A percentile compares a stretch with the other conserved stretches of the same genome.
Conservation (phyloP, 2,888 invertebrate species). For the Torymus tubicola region DNA sequence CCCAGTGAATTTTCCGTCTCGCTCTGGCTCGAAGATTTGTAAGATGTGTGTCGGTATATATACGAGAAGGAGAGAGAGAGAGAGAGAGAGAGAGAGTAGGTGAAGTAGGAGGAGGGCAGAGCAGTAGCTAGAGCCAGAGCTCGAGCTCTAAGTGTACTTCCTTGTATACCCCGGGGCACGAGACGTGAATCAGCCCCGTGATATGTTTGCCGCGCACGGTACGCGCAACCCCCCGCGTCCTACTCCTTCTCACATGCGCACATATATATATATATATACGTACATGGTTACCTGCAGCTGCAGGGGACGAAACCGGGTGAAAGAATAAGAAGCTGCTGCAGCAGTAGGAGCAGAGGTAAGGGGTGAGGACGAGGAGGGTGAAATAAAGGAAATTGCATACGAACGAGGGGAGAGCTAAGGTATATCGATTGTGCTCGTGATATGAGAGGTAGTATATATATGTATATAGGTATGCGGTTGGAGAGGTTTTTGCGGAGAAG, state of each 20-base stretch:
- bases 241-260: background rate
- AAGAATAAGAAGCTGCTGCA: background rate
- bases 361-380: too few relatives aligned
- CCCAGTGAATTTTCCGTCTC: background rate
- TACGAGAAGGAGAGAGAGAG: too few relatives aligned
- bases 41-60: too few relatives aligned
- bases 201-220: constrained; percentile 13
- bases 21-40: too few relatives aligned
- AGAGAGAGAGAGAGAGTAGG: too few relatives aligned
- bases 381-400: too few relatives aligned
- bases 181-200: constrained; percentile 52
- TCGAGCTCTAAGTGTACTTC: constrained; percentile 67
- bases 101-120: constrained; percentile 8
- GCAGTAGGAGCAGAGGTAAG: background rate
- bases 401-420: too few relatives aligned
- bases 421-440: too few relatives aligned
- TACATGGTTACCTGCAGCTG: constrained; percentile 6
- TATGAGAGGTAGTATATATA: too few relatives aligned
- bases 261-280: constrained; percentile 48
- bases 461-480: too few relatives aligned
- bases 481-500: too few relatives aligned
- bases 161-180: constrained; percentile 67
- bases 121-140: background rate
- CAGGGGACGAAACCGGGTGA: background rate
- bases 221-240: background rate